Conservation (phyloP, 2,113 vertebrate species). For the Crotalus tigris region DNA sequence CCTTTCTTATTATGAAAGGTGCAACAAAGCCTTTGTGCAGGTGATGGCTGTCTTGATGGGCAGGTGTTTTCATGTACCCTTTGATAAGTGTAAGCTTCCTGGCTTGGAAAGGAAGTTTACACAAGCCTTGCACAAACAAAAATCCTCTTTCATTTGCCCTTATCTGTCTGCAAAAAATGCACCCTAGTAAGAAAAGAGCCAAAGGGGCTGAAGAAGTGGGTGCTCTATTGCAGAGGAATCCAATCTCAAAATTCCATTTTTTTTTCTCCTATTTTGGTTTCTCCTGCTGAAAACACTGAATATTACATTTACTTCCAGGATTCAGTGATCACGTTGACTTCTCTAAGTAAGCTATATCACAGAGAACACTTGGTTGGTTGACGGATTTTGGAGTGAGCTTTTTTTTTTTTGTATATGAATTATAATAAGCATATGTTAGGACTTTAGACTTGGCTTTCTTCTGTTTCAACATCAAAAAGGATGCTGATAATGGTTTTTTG, state of each 20-base stretch:
- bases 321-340: constrained; percentile 19
- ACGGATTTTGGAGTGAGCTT: neutral
- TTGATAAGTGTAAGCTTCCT: constrained; percentile 17
- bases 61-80: constrained; percentile 47
- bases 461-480: neutral
- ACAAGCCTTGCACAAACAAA: constrained; percentile 18
- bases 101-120: constrained; percentile 46
- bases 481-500: neutral
- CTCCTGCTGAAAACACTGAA: constrained; percentile 1
- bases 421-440: neutral
- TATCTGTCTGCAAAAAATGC: constrained; percentile 30
- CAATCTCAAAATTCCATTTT: neutral
- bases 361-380: neutral
- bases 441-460: neutral
- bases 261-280: neutral
- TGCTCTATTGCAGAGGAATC: neutral
- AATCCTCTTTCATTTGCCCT: neutral
- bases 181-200: neutral
- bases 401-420: neutral
- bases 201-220: neutral
- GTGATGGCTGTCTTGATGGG: neutral
- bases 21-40: constrained; percentile 43
- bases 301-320: constrained; percentile 15
- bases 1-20: constrained; percentile 1
- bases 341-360: constrained; percentile 53